Evolutionary conservation across 2,113 vertebrate genomes (phyloP), one percentile per base, ranked within the genome.

Genomic region (Seriola rivoliana): DNA sequence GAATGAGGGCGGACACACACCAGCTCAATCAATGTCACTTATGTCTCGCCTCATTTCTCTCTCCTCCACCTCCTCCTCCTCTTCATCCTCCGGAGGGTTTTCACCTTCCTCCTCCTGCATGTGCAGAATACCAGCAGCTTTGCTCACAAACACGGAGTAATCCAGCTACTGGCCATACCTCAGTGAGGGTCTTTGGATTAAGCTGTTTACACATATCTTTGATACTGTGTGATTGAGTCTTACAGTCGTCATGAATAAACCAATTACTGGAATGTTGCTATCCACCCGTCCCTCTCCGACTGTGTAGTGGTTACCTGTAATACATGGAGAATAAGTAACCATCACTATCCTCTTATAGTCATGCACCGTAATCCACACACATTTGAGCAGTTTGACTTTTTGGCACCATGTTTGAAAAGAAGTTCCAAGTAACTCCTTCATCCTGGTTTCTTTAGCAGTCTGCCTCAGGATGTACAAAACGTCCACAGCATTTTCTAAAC

Each of bases 1-100:
- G 82, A 86, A 92, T 67, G 77, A 89, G 77, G 75, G 71, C 32
- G 50, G 75, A 80, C 75, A 66, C 54, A 81, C 68, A 84, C 79
- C 62, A 73, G 77, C 72, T 91, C 84, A 80, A 63, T 92, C 91
- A 91, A 71, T 87, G 88, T 78, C 80, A 77, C 72, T 85, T 80
- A 75, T 5, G 72, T 77, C 75, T 65, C 29, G 23, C 63, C 81
- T 91, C 81, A 86, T 90, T 90, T 89, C 71, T 68, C 66, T n/a
- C 62, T 66, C 16, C 50, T 78, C 69, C 65, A 21, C 64, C 54
- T 59, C 58, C 54, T 34, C 40, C 6, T 65, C 73, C 52, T 64
- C 67, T 3, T 77, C 71, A 14, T 40, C 55, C 38, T 78, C 75
- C 75, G 59, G 14, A 7, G 13, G 72, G 36, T 44, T 72, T 71